Conservation (phyloP, 2,797 vertebrate genomes). For the Meda fulgida region DNA sequence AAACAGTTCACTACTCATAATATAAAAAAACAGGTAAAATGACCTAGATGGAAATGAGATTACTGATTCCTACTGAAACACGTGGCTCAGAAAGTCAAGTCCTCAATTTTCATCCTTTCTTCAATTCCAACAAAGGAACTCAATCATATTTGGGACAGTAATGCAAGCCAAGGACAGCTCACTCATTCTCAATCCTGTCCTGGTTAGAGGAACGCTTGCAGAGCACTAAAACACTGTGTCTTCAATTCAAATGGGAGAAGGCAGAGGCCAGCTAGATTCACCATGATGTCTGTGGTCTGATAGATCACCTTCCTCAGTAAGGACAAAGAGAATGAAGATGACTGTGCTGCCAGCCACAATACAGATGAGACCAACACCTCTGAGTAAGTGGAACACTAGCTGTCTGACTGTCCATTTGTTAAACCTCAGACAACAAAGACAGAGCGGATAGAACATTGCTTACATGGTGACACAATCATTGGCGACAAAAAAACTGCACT, state of each 20-base stretch:
- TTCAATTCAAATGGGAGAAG: slow-evolving; percentile 84
- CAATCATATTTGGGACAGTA: slow-evolving; percentile 82
- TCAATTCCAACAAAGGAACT: slow-evolving; percentile 78
- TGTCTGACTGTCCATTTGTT: slow-evolving; percentile 82
- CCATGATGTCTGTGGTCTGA: slow-evolving; percentile 79
- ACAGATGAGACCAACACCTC: slow-evolving; percentile 83
- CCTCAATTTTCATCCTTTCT: slow-evolving; percentile 80
- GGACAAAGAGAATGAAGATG: slow-evolving; percentile 87
- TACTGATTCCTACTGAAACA: slow-evolving; percentile 52
- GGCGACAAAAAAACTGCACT: slow-evolving; percentile 34
- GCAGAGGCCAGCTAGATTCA: slow-evolving; percentile 79
- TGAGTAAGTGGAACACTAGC: slow-evolving; percentile 80
- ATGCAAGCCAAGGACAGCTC: slow-evolving; percentile 84
- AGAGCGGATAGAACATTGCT: slow-evolving; percentile 71
- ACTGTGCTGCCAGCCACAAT: slow-evolving; percentile 83
- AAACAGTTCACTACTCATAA: slow-evolving; percentile 47
- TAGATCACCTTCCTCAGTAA: slow-evolving; percentile 83
- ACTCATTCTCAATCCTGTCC: slow-evolving; percentile 82
- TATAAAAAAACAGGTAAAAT: slow-evolving; percentile 24
- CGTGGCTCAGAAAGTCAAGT: slow-evolving; percentile 77
- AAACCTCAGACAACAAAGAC: slow-evolving; percentile 77
- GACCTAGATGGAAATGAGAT: slow-evolving; percentile 60
- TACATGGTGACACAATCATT: slow-evolving; percentile 70
- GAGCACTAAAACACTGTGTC: slow-evolving; percentile 70
- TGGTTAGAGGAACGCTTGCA: slow-evolving; percentile 75